Base-by-base conservation (phyloP, 2,113 vertebrate genomes). In the Lepisosteus osseus region DNA sequence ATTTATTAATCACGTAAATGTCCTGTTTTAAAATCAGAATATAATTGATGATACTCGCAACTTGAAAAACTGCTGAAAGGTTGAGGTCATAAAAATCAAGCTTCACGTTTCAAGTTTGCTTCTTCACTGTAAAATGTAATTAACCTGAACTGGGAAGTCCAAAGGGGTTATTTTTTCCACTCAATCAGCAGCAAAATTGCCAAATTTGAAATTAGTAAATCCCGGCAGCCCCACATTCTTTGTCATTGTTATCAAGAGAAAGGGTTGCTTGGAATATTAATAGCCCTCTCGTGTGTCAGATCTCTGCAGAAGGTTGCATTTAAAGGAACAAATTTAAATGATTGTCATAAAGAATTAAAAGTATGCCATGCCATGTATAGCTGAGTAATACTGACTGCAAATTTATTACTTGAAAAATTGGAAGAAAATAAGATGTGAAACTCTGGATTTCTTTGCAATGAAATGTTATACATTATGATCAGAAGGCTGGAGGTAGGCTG, bases 91-190 rank as follows among this genome's bases (percentile, higher is more conserved):
- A 76, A 81, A 83, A 88, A 77, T 86, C 82, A 81, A 80, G 77
- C 84, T 72, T 82, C 79, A 83, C 87, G 81, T 89, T 87, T 90
- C 83, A 86, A 87, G 84, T 86, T 85, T 84, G 80, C 77, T 82
- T 81, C 72, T 75, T 78, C 74, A 74, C 85, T 82, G 82, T 87
- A 84, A 87, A 89, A 88, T 86, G 87, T 92, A 91, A 91, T 91
- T 88, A 91, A 92, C 83, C 85, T 85, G 88, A 90, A 89, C 83
- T 86, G 84, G 77, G 82, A 73, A 42, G 42, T 90, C 85, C 78
- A 74, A 85, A 76, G 74, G 85, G 85, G 76, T 79, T 87, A 69
- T 77, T 83, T 85, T 78, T 72, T 78, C 72, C 70, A 77, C 85
- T 88, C 84, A 85, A 88, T 91, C 87, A 88, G 86, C 76, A 84